Conservation (phyloP, 2,113 vertebrate genomes). For the Abramis brama region DNA sequence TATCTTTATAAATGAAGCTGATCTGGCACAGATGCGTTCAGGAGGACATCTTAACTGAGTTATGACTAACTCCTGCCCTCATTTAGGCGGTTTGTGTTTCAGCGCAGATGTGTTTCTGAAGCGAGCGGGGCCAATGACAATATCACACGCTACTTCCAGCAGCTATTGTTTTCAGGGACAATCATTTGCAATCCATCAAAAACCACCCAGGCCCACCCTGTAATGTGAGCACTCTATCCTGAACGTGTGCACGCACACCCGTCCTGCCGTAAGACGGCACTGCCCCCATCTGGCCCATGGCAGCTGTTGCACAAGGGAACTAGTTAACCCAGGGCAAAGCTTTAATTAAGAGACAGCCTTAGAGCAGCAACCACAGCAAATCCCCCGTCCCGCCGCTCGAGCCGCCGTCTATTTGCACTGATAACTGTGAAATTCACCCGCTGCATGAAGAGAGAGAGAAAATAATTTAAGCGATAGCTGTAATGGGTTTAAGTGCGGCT, state of each 20-base stretch:
- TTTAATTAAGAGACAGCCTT: constrained; percentile 80
- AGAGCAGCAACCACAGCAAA: constrained; percentile 71
- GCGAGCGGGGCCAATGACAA: constrained; percentile 29
- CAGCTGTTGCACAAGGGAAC: constrained; percentile 66
- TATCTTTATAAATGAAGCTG: constrained; percentile 41
- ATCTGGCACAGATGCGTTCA: constrained; percentile 30
- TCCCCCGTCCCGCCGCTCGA: constrained; percentile 64
- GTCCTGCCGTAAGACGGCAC: constrained; percentile 76
- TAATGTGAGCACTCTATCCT: constrained; percentile 54
- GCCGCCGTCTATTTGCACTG: constrained; percentile 60
- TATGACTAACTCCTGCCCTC: constrained; percentile 44
- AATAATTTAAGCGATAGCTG: constrained; percentile 86
- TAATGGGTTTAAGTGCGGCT: constrained; percentile 85
- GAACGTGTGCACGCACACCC: constrained; percentile 8
- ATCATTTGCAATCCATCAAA: constrained; percentile 61
- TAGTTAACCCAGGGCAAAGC: constrained; percentile 71
- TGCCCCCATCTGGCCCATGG: constrained; percentile 85
- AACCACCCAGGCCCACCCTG: constrained; percentile 44
- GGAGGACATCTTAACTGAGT: constrained; percentile 41
- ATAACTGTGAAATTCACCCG: constrained; percentile 87
- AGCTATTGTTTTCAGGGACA: constrained; percentile 60
- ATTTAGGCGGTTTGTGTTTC: constrained; percentile 38
- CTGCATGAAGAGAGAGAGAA: constrained; percentile 81
- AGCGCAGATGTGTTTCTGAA: constrained; percentile 39
- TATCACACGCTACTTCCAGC: constrained; percentile 48